Evolutionary conservation across 1,140 invertebrate species (phyloP), one percentile per base, ranked within the genome.

Genomic region (Heliconius nattereri): DNA sequence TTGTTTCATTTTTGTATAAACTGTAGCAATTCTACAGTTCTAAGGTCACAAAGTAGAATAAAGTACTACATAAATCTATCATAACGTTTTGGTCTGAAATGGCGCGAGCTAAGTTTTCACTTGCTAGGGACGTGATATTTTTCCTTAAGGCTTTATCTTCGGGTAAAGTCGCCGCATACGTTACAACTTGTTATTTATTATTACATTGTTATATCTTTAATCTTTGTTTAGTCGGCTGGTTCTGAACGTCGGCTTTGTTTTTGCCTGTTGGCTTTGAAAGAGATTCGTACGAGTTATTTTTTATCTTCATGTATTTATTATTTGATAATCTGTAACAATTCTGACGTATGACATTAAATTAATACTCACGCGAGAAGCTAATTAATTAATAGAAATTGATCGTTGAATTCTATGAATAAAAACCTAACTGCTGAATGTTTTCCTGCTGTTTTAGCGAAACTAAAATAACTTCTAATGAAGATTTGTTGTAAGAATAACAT

Each of bases 41-140:
- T n/a, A 60, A 23, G n/a, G 54, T 9, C 54, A 60, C 54, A 66
- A 66, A 66, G 23, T 66, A 23, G 23, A 66, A 66, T 66, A 66
- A 26, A 66, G 60, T 29, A 66, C 60, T 29, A 66, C 26, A 66
- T 66, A 66, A 66, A 66, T 66, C 60, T 29, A 66, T 29, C 60
- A 66, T 66, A 66, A 29, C 60, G 29, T 29, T 29, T 66, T 66
- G 60, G 60, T 66, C 60, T 29, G 26, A 29, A 66, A 66, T 57
- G 0, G 60, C 23, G 60, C 1, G 60, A 66, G 26, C 60, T 66
- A 66, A 66, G 26, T 26, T 16, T 13, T 66, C 60, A 29, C 60
- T 66, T 29, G 60, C n/a, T 19, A 66, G 7, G 3, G 29, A 66
- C 23, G 23, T 66, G 60, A 66, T 26, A 7, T 66, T 66, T 29